Evolutionary conservation across 2,888 invertebrate genomes (phyloP).

Genomic region (Esperia sulphurella): DNA sequence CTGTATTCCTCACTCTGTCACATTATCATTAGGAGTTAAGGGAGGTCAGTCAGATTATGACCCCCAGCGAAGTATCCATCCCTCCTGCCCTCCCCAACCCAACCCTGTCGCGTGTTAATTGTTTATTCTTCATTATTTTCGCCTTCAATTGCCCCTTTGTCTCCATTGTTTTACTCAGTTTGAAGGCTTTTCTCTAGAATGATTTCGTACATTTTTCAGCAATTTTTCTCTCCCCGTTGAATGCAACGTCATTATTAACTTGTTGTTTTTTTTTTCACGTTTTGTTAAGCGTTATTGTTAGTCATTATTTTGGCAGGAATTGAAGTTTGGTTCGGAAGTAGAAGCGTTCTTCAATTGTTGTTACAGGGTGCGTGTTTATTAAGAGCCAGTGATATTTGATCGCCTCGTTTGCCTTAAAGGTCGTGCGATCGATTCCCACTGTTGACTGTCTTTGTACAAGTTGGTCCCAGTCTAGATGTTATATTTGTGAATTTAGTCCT

Average conservation of each 20-base stretch:
- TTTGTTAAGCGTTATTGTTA: constrained; percentile 32
- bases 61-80: too few relatives aligned
- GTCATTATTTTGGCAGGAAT: constrained; percentile 30
- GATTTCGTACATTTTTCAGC: constrained; percentile 69
- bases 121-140: constrained; percentile 77
- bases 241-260: constrained; percentile 70
- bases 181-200: constrained; percentile 64
- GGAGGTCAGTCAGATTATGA: too few relatives aligned
- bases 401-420: too few relatives aligned
- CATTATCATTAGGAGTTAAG: too few relatives aligned
- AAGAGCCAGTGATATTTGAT: too few relatives aligned
- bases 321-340: constrained; percentile 16
- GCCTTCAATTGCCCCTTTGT: constrained; percentile 78
- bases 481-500: too few relatives aligned
- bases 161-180: constrained; percentile 65
- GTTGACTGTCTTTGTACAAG: too few relatives aligned
- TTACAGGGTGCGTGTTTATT: too few relatives aligned
- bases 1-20: too few relatives aligned
- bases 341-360: background rate
- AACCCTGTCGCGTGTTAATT: constrained; percentile 70
- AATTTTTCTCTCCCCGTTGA: constrained; percentile 22
- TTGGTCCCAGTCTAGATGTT: too few relatives aligned
- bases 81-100: background rate
- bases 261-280: constrained; percentile 36
- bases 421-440: too few relatives aligned